A percentile compares a stretch with the other conserved stretches of the same genome.
Conservation (phyloP, 2,113 vertebrate species). For the Ondatra zibethicus region DNA sequence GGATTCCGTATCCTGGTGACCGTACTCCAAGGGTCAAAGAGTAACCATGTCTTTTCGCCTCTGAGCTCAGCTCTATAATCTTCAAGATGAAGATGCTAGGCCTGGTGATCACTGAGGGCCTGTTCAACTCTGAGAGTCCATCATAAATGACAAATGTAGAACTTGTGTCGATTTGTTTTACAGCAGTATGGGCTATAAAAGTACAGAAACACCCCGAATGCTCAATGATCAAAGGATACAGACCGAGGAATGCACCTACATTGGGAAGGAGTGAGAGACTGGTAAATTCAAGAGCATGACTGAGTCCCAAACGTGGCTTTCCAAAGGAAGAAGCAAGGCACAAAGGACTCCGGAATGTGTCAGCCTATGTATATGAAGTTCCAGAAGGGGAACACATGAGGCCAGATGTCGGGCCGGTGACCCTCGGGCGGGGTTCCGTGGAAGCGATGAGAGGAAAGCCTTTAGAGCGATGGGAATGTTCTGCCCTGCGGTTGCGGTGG, state of each 20-base stretch:
- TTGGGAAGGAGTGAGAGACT: not conserved
- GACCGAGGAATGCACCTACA: not conserved
- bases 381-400: not conserved
- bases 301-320: not conserved
- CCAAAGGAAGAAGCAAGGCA: conserved; percentile 29
- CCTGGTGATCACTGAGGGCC: not conserved
- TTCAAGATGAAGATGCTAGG: not conserved
- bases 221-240: not conserved
- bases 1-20: conserved; percentile 17
- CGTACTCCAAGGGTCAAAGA: not conserved
- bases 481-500: not conserved
- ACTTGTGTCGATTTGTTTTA: not conserved
- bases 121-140: not conserved
- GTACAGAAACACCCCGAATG: not conserved
- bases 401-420: not conserved
- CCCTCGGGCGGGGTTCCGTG: not conserved
- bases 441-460: not conserved
- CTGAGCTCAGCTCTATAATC: conserved; percentile 3
- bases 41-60: not conserved
- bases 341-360: not conserved
- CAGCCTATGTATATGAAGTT: conserved; percentile 26
- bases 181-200: not conserved
- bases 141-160: conserved; percentile 1
- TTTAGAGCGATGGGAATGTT: not conserved
- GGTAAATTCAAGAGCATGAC: not conserved